Evolutionary conservation across 2,797 vertebrate species (phyloP).

Genomic region (Varecia variegata): DNA sequence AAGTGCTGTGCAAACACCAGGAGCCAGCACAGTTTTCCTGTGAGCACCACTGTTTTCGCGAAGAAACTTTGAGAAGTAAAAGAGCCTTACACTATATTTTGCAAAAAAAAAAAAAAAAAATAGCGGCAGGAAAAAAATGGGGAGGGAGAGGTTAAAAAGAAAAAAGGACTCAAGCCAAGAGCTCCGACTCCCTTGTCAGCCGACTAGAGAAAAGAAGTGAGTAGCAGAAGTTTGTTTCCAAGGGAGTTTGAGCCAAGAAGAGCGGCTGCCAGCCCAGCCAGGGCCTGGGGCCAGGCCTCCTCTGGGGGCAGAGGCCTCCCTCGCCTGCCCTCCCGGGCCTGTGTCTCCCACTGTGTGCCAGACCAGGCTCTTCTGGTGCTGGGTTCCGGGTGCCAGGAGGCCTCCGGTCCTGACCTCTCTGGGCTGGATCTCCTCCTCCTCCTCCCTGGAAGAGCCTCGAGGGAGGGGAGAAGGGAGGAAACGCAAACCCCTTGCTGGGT

Average conservation of each 20-base stretch:
- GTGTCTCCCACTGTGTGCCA: not conserved
- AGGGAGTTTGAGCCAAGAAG: constrained; percentile 45
- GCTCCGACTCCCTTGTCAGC: not conserved
- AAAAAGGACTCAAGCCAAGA: constrained; percentile 32
- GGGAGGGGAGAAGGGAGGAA: not conserved
- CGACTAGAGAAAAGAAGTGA: constrained; percentile 15
- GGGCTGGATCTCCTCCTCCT: not conserved
- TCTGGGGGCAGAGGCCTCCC: not conserved
- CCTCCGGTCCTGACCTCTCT: not conserved
- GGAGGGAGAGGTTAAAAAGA: constrained; percentile 27
- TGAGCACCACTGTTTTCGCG: not conserved
- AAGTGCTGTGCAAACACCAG: not conserved
- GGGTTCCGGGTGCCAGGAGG: not conserved
- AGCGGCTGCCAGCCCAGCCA: not conserved
- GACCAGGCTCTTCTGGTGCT: not conserved
- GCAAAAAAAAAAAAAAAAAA: not conserved
- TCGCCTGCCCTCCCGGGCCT: not conserved
- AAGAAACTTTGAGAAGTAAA: not conserved
- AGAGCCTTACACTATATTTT: not conserved
- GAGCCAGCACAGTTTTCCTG: not conserved
- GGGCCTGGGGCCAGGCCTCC: constrained; percentile 1
- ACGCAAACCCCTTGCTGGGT: not conserved
- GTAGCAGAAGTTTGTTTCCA: constrained; percentile 57
- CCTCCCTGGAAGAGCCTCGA: not conserved
- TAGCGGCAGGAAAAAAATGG: not conserved